Evolutionary conservation across 2,888 invertebrate species (phyloP).

Genomic region (Noctua fimbriata): DNA sequence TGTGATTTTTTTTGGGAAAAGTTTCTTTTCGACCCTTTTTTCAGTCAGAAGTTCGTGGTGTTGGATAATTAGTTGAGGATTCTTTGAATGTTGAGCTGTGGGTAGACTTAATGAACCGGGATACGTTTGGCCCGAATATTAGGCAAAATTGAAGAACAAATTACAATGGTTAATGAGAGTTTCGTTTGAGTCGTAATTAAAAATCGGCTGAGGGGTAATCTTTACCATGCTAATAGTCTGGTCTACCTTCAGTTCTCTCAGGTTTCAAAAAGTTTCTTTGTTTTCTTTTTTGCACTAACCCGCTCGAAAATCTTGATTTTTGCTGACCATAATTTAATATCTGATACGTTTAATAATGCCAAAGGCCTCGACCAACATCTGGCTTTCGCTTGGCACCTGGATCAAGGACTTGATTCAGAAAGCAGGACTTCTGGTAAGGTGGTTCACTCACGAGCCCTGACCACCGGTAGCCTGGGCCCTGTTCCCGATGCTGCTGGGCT

Average conservation of each 20-base stretch:
- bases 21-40: neutral
- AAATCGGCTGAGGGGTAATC: neutral
- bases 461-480: neutral
- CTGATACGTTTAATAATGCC: neutral
- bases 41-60: neutral
- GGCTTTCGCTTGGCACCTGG: neutral
- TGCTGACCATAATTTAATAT: neutral
- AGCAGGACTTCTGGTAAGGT: neutral
- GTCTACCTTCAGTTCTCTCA: neutral
- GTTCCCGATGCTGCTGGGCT: neutral
- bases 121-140: neutral
- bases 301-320: neutral
- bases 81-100: constrained; percentile 1
- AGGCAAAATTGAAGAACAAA: neutral
- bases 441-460: neutral
- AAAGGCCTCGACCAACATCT: neutral
- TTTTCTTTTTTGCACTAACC: neutral
- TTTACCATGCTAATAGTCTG: neutral
- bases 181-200: neutral
- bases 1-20: constrained; percentile 18
- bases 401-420: neutral
- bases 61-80: constrained; percentile 31
- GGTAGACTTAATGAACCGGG: constrained; percentile 26
- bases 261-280: neutral
- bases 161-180: constrained; percentile 2